Evolutionary conservation across 2,797 vertebrate species (phyloP), one percentile per base, ranked within the genome.

Genomic region (Chrysocyon brachyurus): DNA sequence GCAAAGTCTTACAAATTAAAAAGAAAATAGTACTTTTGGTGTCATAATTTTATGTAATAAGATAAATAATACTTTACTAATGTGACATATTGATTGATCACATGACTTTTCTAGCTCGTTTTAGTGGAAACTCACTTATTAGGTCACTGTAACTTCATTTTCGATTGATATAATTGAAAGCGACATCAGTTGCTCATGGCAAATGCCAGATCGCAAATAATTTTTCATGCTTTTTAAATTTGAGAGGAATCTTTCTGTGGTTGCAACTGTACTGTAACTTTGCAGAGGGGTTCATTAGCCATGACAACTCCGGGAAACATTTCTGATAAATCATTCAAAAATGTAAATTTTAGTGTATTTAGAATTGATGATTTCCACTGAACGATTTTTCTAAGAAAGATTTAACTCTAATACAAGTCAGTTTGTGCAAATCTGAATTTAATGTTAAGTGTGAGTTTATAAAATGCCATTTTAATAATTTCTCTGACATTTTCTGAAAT

Each of bases 311-410:
- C 12, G 28, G 16, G 17, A 59, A 70, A 36, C 17, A 46, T 56
- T 73, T 81, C 7, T 87, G n/a, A 33, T 36, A 81, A 70, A 82
- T 77, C 22, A 87, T 40, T n/a, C 14, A 19, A 21, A 92, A 94
- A 90, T 57, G 68, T 16, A 75, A 63, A 57, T 81, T 88, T 90
- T 57, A 70, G 17, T 21, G 4, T 31, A 70, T 78, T 64, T 59
- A 77, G 49, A 82, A 12, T 40, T n/a, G 33, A 66, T 26, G 11
- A 49, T 73, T 89, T 19, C 77, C 22, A 36, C 0, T 59, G 21
- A 46, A 84, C 6, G 40, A 14, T 36, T 96, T 94, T 84, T 73
- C 52, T 52, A 59, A 95, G 95, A 87, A 49, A 3, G 59, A 61
- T 91, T 75, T 90, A 75, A 77, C 85, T 52, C 66, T 90, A 31